A percentile compares a stretch with the other conserved stretches of the same genome.
Evolutionary conservation across 2,113 vertebrate species (phyloP).

Genomic region (Notarius quadriscutis): DNA sequence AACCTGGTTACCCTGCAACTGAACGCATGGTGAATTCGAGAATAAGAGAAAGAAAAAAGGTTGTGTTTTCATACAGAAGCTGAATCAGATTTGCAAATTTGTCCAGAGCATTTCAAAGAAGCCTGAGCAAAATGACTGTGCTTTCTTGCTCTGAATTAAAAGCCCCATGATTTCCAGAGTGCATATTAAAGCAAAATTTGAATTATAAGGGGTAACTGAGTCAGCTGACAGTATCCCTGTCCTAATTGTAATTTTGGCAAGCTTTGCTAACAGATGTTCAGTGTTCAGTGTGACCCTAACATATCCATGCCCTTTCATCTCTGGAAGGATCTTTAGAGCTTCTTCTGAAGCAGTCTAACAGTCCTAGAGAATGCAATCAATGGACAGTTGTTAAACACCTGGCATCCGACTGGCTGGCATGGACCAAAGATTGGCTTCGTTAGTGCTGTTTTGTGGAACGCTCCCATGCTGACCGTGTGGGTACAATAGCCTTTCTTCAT

Average conservation of each 20-base stretch:
- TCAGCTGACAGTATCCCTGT: slow-evolving; percentile 31
- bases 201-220: slow-evolving; percentile 4
- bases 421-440: slow-evolving; percentile 47
- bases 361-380: slow-evolving; percentile 37
- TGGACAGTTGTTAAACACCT: slow-evolving; percentile 39
- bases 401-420: slow-evolving; percentile 48
- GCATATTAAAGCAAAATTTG: slow-evolving; percentile 62
- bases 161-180: slow-evolving; percentile 75
- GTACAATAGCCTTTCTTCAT: background rate
- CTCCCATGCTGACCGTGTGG: slow-evolving; percentile 9
- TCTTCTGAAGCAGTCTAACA: background rate
- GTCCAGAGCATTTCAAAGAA: slow-evolving; percentile 69
- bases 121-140: slow-evolving; percentile 57
- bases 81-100: slow-evolving; percentile 49
- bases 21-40: slow-evolving; percentile 61
- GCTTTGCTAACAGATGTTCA: slow-evolving; percentile 27
- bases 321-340: slow-evolving; percentile 12
- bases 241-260: slow-evolving; percentile 7
- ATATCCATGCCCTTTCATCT: background rate
- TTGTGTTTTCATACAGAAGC: slow-evolving; percentile 64
- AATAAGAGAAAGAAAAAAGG: slow-evolving; percentile 6
- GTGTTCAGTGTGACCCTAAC: background rate
- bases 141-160: slow-evolving; percentile 74
- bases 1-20: slow-evolving; percentile 98
- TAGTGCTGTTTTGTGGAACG: slow-evolving; percentile 44